Conservation (phyloP, 2,888 invertebrate species). For the Lasioglossum villosulum region DNA sequence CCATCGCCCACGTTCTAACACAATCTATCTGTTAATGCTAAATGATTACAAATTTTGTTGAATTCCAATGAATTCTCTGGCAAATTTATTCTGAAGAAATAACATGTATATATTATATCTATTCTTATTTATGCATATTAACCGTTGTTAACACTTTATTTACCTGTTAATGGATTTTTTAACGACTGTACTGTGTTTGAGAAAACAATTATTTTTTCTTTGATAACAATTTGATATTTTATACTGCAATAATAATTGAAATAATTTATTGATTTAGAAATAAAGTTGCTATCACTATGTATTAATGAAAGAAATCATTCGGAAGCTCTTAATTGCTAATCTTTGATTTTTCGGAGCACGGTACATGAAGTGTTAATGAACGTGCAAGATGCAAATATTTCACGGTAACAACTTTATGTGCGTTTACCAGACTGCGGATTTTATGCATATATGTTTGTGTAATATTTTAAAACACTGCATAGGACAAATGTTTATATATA, state of each 20-base stretch:
- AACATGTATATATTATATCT: not conserved
- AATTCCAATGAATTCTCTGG: constrained; percentile 4
- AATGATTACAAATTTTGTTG: not conserved
- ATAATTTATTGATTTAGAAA: not conserved
- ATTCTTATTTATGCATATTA: not conserved
- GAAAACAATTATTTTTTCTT: not conserved
- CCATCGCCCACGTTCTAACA: not conserved
- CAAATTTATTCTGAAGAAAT: not conserved
- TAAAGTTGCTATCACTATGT: not conserved
- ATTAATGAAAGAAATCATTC: not conserved
- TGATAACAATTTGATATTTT: not conserved
- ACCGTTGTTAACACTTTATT: not conserved
- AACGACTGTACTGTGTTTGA: too few species aligned
- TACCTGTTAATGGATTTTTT: not conserved
- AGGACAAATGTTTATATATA: not conserved
- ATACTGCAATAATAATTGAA: not conserved
- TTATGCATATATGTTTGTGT: not conserved
- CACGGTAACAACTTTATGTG: not conserved
- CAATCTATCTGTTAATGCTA: not conserved
- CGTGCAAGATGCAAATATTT: not conserved
- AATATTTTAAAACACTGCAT: not conserved
- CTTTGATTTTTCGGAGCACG: not conserved
- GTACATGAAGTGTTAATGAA: not conserved
- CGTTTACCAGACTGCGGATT: not conserved
- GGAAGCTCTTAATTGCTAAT: not conserved